phyloP scores from a whole-genome alignment of 1,140 invertebrate genomes.

The Planococcus citri region DNA sequence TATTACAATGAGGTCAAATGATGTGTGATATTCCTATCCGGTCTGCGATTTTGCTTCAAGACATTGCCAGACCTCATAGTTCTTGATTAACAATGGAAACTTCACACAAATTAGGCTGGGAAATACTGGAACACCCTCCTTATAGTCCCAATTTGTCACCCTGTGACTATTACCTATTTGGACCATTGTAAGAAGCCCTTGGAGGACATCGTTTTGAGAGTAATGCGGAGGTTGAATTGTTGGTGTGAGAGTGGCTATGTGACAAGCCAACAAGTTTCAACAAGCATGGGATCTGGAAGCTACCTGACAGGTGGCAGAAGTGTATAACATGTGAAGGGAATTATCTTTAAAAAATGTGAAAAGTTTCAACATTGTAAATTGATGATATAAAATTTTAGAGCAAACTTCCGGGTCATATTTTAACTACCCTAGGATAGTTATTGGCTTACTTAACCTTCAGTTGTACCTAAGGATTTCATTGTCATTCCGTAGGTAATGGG shows the following conservation, averaged over 20 bases:
- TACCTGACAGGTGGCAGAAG: constrained; percentile 18
- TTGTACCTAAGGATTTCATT: too few relatives aligned
- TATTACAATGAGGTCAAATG: constrained; percentile 17
- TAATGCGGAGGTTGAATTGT: constrained; percentile 17
- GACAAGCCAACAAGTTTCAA: background rate
- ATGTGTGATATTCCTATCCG: background rate
- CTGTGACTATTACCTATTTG: constrained; percentile 32
- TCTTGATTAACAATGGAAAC: constrained; percentile 25
- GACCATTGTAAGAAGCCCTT: constrained; percentile 22
- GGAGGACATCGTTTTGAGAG: constrained; percentile 21
- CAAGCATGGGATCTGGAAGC: constrained; percentile 19
- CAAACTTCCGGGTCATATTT: background rate
- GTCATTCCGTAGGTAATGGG: too few relatives aligned
- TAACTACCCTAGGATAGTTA: background rate
- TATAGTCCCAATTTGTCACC: constrained; percentile 32
- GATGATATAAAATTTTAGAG: background rate
- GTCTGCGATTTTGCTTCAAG: constrained; percentile 22
- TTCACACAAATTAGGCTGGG: constrained; percentile 29
- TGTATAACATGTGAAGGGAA: constrained; percentile 13
- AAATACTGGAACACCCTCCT: constrained; percentile 32
- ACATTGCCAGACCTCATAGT: constrained; percentile 30
- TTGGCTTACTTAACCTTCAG: too few relatives aligned
- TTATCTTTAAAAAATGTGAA: constrained; percentile 15
- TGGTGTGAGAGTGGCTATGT: constrained; percentile 18
- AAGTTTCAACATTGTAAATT: background rate